Percentiles rank a stretch among this genome's conserved stretches.
These are phyloP conservation scores for Carassius auratus DNA, from an alignment of 2,113 vertebrate genomes.

Conservation along the genomic window DNA sequence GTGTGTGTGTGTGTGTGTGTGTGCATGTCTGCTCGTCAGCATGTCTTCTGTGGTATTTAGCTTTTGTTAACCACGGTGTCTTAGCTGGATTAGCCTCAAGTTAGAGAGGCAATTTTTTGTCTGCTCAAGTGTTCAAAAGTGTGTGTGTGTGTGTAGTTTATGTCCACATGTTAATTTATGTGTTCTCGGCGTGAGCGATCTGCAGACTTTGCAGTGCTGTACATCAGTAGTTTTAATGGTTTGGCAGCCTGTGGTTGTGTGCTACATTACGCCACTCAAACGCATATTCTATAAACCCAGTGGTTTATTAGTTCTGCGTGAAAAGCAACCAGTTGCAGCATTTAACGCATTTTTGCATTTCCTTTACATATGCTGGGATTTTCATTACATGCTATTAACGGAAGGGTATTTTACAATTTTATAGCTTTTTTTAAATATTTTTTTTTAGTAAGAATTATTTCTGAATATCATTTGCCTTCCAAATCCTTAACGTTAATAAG, in stretches of 20 bases:
- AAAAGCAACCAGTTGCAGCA: slow-evolving; percentile 7
- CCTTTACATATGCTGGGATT: slow-evolving; percentile 13
- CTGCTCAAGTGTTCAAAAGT: slow-evolving; percentile 16
- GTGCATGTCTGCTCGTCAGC: slow-evolving; percentile 50
- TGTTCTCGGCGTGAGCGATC: slow-evolving; percentile 29
- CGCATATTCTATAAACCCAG: slow-evolving; percentile 25
- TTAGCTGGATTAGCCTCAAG: slow-evolving; percentile 52
- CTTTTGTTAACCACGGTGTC: slow-evolving; percentile 46
- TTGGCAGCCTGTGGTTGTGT: slow-evolving; percentile 43
- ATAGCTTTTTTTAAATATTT: not conserved
- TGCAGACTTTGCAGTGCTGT: slow-evolving; percentile 49
- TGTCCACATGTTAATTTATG: slow-evolving; percentile 44
- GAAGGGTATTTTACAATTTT: not conserved
- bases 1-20: slow-evolving; percentile 27
- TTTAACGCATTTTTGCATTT: not conserved
- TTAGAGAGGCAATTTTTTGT: slow-evolving; percentile 46
- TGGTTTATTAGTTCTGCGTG: slow-evolving; percentile 36
- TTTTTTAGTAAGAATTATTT: not conserved
- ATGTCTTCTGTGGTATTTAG: slow-evolving; percentile 53
- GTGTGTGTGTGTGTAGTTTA: slow-evolving; percentile 34
- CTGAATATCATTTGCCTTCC: not conserved
- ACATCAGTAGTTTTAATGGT: slow-evolving; percentile 45
- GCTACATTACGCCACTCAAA: slow-evolving; percentile 32
- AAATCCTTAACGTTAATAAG: not conserved
- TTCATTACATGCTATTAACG: not conserved